phyloP scores from a whole-genome alignment of 2,888 invertebrate genomes.

The Drosophila monieri region DNA sequence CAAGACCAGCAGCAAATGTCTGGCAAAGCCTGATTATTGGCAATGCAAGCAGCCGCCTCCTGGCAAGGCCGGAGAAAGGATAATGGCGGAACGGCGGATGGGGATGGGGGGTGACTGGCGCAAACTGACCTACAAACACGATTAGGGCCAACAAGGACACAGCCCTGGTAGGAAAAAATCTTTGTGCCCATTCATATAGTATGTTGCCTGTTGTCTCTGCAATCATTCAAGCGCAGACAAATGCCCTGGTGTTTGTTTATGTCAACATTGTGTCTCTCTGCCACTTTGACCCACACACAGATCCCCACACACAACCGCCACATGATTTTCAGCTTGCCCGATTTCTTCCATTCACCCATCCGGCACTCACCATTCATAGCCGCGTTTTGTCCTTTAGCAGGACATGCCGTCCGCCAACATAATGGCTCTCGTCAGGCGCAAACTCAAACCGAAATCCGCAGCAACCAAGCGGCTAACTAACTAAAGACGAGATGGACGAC shows the following conservation, averaged over 20 bases:
- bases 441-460: constrained; percentile 47
- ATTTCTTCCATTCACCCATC: not conserved
- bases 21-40: constrained; percentile 63
- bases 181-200: constrained; percentile 8
- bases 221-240: constrained; percentile 72
- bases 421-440: constrained; percentile 60
- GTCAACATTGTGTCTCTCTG: constrained; percentile 59
- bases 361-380: not conserved
- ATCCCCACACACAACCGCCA: constrained; percentile 6
- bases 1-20: constrained; percentile 17
- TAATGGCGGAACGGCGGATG: constrained; percentile 15
- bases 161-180: constrained; percentile 19
- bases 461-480: constrained; percentile 47
- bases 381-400: constrained; percentile 17
- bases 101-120: constrained; percentile 1
- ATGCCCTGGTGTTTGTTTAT: constrained; percentile 63
- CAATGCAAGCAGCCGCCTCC: constrained; percentile 28
- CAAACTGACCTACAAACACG: constrained; percentile 41
- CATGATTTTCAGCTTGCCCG: constrained; percentile 35
- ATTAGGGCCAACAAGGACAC: constrained; percentile 38
- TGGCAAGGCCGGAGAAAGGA: constrained; percentile 18
- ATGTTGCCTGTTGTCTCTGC: constrained; percentile 44
- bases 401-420: constrained; percentile 24
- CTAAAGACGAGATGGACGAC: constrained; percentile 25
- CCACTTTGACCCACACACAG: constrained; percentile 36